Evolutionary conservation across 2,888 invertebrate species (phyloP).

Genomic region (Notocelia uddmanniana): DNA sequence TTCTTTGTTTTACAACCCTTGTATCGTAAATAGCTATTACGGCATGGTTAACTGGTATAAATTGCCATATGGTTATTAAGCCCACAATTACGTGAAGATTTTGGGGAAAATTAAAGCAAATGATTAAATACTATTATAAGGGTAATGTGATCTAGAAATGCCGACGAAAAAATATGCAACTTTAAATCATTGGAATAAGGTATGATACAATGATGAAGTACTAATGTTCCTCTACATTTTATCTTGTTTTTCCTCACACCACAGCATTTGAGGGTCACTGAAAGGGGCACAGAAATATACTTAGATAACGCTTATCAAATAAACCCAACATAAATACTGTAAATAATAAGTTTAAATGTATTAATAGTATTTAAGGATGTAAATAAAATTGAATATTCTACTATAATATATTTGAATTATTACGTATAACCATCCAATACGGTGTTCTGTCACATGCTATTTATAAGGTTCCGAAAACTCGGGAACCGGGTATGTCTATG

Average conservation of each 20-base stretch:
- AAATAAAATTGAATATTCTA: conserved; percentile 15
- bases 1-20: too few species aligned
- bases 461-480: too few species aligned
- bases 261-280: conserved; percentile 17
- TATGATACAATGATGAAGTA: neutral
- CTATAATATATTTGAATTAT: neutral
- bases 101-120: neutral
- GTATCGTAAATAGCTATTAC: too few species aligned
- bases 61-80: neutral
- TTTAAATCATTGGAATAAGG: neutral
- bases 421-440: too few species aligned
- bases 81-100: neutral
- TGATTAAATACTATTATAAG: neutral
- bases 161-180: neutral
- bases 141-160: neutral
- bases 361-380: conserved; percentile 9
- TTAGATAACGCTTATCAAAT: conserved; percentile 16
- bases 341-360: conserved; percentile 17
- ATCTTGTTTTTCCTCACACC: conserved; percentile 13
- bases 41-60: neutral
- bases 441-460: neutral
- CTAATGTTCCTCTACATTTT: neutral
- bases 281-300: conserved; percentile 7
- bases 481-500: too few species aligned
- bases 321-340: neutral